A percentile compares a stretch with the other conserved stretches of the same genome.
Conservation (phyloP, 2,888 invertebrate genomes). For the Athalia rosae region DNA sequence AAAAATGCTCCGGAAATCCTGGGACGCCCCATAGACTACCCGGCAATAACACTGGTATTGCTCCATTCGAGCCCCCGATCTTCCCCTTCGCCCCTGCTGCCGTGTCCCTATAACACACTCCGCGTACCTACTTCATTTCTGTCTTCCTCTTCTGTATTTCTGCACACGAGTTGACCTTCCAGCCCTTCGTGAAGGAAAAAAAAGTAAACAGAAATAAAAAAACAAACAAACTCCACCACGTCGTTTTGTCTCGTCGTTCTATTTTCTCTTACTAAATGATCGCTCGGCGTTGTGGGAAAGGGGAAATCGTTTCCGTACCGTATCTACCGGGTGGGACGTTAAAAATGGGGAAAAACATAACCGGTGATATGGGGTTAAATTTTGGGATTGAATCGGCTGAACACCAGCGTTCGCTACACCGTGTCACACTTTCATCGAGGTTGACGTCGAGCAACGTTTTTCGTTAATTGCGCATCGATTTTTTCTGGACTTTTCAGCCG, state of each 20-base stretch:
- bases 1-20: slow-evolving; percentile 44
- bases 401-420: too few species aligned
- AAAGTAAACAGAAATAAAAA: background rate
- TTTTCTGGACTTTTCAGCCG: too few species aligned
- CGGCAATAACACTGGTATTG: slow-evolving; percentile 36
- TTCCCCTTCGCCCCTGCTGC: background rate
- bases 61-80: slow-evolving; percentile 19
- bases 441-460: too few species aligned
- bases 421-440: too few species aligned
- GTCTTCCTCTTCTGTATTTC: background rate
- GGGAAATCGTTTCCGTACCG: slow-evolving; percentile 14
- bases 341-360: too few species aligned
- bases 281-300: background rate
- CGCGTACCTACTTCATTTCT: slow-evolving; percentile 41
- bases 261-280: slow-evolving; percentile 5
- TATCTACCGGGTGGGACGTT: too few species aligned
- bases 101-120: background rate
- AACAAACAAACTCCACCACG: background rate
- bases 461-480: too few species aligned
- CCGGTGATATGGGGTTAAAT: too few species aligned
- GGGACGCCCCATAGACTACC: slow-evolving; percentile 32
- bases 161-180: background rate
- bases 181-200: background rate
- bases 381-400: too few species aligned
- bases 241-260: slow-evolving; percentile 18